Evolutionary conservation across 2,113 vertebrate genomes (phyloP).

Genomic region (Bubo bubo): DNA sequence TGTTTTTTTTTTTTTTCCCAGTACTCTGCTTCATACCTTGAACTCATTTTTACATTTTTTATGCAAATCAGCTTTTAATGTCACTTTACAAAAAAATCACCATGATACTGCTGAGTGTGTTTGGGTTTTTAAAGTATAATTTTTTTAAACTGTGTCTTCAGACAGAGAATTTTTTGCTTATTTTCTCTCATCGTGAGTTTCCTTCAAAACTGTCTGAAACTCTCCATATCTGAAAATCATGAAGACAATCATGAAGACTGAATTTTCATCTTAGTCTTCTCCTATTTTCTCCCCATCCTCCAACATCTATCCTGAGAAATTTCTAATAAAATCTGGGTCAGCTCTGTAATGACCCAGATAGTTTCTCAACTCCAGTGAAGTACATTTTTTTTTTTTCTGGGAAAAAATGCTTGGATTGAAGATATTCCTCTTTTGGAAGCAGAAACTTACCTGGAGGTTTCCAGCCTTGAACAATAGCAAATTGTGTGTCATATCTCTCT

Average conservation of each 20-base stretch:
- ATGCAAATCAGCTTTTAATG: not conserved
- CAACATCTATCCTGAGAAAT: not conserved
- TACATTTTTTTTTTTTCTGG: not conserved
- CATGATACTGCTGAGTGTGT: not conserved
- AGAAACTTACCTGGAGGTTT: not conserved
- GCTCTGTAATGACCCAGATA: not conserved
- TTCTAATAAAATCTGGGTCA: not conserved
- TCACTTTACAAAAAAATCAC: not conserved
- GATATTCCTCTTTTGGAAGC: not conserved
- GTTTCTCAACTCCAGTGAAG: not conserved
- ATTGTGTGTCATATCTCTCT: not conserved
- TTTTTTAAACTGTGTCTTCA: not conserved
- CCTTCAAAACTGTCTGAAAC: not conserved
- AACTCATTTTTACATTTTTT: not conserved
- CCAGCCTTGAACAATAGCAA: not conserved
- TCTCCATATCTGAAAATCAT: not conserved
- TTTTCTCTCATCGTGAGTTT: not conserved
- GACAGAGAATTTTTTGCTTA: not conserved
- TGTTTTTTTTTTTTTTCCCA: not conserved
- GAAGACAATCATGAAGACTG: not conserved
- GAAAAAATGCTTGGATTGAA: not conserved
- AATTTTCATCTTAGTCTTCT: not conserved
- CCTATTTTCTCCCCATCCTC: not conserved
- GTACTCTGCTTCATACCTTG: not conserved
- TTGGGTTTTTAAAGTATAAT: not conserved